Conservation (phyloP, 1,140 invertebrate species). For the Drosophila ficusphila region DNA sequence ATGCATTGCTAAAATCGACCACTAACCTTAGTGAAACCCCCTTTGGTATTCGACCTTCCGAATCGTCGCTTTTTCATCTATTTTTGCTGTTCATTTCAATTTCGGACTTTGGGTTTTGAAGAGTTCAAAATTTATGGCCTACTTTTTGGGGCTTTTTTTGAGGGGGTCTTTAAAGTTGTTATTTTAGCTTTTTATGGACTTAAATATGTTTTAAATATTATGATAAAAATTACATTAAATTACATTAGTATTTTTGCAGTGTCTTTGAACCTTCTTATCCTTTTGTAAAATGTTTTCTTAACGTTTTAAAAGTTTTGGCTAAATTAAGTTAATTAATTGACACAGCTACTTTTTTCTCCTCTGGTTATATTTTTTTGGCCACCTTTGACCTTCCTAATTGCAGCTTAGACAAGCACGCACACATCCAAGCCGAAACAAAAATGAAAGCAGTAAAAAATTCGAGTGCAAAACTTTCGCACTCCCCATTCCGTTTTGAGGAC, state of each 20-base stretch:
- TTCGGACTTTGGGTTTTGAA: not conserved
- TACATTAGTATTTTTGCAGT: not conserved
- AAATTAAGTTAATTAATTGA: conserved; percentile 65
- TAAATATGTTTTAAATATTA: not conserved
- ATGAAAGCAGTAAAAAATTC: conserved; percentile 5
- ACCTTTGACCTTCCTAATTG: conserved; percentile 59
- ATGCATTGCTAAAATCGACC: conserved; percentile 66
- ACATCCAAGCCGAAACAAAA: not conserved
- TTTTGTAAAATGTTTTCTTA: not conserved
- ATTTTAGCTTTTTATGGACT: too few relatives aligned
- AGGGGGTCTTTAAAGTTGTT: not conserved
- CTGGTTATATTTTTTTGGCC: not conserved
- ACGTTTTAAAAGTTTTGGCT: conserved; percentile 24
- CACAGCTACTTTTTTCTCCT: conserved; percentile 30
- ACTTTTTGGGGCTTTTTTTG: too few relatives aligned
- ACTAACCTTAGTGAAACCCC: not conserved
- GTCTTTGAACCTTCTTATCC: conserved; percentile 2
- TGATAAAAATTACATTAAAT: not conserved
- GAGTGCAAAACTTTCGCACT: conserved; percentile 30
- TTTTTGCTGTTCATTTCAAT: not conserved
- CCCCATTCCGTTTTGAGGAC: not conserved
- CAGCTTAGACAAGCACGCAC: conserved; percentile 8
- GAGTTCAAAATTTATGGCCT: not conserved
- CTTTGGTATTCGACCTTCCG: not conserved
- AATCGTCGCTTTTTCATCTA: not conserved